Percentiles rank a stretch among this genome's conserved stretches.
phyloP scores from a whole-genome alignment of 2,113 vertebrate species.

The Oryzias woworae region DNA sequence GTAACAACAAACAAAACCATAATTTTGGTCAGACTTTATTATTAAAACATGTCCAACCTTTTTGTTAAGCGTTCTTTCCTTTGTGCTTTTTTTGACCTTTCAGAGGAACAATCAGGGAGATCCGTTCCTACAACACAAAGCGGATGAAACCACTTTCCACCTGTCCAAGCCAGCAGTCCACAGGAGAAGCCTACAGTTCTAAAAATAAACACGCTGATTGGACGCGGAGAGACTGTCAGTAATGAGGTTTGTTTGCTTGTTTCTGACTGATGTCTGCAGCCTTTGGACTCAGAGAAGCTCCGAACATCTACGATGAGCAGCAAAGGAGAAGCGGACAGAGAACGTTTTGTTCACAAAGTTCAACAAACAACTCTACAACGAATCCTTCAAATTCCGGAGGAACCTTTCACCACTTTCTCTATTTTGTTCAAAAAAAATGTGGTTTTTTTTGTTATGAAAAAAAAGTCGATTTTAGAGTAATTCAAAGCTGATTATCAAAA shows the following conservation, averaged over 20 bases:
- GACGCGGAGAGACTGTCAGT: conserved; percentile 31
- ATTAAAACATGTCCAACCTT: background rate
- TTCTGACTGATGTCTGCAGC: conserved; percentile 27
- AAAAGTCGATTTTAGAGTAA: too few relatives aligned
- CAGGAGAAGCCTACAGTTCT: conserved; percentile 29
- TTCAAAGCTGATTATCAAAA: too few relatives aligned
- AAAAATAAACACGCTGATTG: conserved; percentile 68
- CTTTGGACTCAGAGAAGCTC: background rate
- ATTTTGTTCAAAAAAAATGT: too few relatives aligned
- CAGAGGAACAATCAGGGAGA: background rate
- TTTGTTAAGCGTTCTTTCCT: background rate
- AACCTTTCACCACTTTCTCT: too few relatives aligned
- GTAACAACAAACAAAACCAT: background rate
- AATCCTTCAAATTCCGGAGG: too few relatives aligned
- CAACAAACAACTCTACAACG: too few relatives aligned
- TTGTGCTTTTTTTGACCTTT: conserved; percentile 13
- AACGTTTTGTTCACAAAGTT: too few relatives aligned
- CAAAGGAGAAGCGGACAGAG: too few relatives aligned
- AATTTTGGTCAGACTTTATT: background rate
- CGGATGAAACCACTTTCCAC: conserved; percentile 38
- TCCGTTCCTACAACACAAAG: background rate
- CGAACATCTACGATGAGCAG: too few relatives aligned
- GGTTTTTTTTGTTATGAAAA: too few relatives aligned
- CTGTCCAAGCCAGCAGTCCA: conserved; percentile 29
- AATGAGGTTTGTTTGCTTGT: conserved; percentile 40